These are phyloP conservation scores for Lepus timidus DNA, from an alignment of 2,113 vertebrate genomes.

Conservation along the genomic window DNA sequence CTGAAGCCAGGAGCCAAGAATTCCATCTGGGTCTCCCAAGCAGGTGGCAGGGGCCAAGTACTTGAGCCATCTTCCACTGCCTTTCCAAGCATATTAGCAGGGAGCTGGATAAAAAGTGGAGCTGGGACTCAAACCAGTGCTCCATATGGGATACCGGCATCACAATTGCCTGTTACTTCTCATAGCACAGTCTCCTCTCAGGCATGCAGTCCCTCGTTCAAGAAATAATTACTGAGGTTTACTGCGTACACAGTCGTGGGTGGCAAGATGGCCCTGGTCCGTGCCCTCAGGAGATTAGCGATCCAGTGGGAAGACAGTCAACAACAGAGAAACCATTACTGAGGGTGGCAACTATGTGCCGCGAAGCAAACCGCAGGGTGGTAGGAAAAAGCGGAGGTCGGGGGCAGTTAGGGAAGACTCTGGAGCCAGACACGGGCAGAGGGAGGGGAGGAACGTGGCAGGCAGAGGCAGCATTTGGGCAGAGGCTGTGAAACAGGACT, in stretches of 20 bases:
- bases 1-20: too few relatives aligned
- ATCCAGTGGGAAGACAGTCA: background rate
- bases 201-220: fast-evolving
- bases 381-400: fast-evolving
- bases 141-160: too few relatives aligned
- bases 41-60: too few relatives aligned
- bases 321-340: background rate
- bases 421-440: background rate
- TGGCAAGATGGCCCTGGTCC: background rate
- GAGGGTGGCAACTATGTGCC: background rate
- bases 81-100: too few relatives aligned
- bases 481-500: background rate
- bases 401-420: background rate
- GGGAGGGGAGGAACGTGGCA: background rate
- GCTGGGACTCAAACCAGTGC: too few relatives aligned
- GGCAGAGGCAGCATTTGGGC: background rate
- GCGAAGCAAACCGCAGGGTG: background rate
- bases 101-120: too few relatives aligned
- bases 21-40: too few relatives aligned
- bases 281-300: background rate
- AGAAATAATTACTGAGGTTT: background rate
- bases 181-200: fast-evolving
- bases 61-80: too few relatives aligned
- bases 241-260: background rate
- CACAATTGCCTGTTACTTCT: background rate